Evolutionary conservation across 2,797 vertebrate species (phyloP), one percentile per base, ranked within the genome.

Genomic region (Anisognathus igniventris): DNA sequence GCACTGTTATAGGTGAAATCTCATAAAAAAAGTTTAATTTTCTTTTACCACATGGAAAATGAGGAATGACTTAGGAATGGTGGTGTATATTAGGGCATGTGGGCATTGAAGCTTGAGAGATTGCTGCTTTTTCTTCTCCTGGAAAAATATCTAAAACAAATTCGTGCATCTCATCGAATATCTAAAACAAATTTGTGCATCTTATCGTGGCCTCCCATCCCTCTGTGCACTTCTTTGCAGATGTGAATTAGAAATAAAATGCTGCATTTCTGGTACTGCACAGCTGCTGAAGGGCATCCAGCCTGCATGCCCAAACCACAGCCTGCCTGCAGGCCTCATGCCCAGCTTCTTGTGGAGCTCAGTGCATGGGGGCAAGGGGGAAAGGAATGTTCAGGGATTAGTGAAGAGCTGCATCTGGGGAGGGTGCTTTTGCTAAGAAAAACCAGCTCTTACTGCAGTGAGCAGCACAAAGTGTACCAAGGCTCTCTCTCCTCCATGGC

Each of bases 401-500:
- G 35, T n/a, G 66, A 67, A 12, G 40, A 28, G 13, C 39, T 88
- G 30, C 62, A 27, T 22, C 23, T 40, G 57, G n/a, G 27, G 27
- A 58, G 13, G 6, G 24, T 31, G 51, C 21, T 58, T 93, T n/a
- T 13, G 5, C 33, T 37, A 14, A 68, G 44, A 5, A 67, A 40
- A 71, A 25, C 0, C 4, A 53, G 40, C 16, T 71, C 7, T 50
- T 39, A 22, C 10, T 48, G 14, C 64, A 24, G 19, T 0, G 54
- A 27, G 68, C 57, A 66, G 47, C 61, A 47, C 2, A 0, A 31
- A 30, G 14, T 1, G 3, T 22, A 15, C 42, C 8, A 11, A 8
- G 0, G 0, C 12, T 40, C 3, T 1, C 31, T 47, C 6, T 5
- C 13, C 25, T 14, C 53, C 1, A 0, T 2, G 19, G 21, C 0